Base-by-base conservation (phyloP, 2,888 invertebrate genomes). In the Diaphora mendica region DNA sequence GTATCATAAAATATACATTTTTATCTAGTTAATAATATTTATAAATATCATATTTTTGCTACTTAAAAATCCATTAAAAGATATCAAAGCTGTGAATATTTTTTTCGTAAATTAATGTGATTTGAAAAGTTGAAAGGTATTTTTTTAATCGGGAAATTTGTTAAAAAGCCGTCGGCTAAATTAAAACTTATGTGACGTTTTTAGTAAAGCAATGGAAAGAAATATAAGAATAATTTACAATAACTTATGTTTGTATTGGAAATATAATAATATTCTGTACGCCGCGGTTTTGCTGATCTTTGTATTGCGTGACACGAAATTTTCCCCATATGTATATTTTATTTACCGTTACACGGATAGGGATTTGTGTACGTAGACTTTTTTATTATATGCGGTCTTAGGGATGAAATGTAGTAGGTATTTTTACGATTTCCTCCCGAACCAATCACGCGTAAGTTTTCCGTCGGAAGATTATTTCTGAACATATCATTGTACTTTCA, bases 231-330 rank as follows among this genome's bases (percentile, higher is more conserved):
- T n/a, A 59, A 26, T 26, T 62, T 4, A 62, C n/a, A 55, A n/a
- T 26, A 26, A 26, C 4, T 59, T 26, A 59, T 59, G 13, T 59
- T 59, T 11, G 59, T 59, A 26, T 59, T 59, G 59, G n/a, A 26
- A 59, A 62, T 59, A 69, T 17, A 44, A 44, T 42, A 67, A 30
- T 59, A 70, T 64, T 35, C 35, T 35, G 35, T 30, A 30, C 39
- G 62, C 59, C 17, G 23, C 33, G 44, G 39, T 65, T 65, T 55
- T 30, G 30, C 73, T 55, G 65, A 55, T 59, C 59, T 66, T 39
- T 39, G 26, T 59, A 59, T 70, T 15, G 73, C 73, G 69, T 70
- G 73, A 59, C 73, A 23, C 20, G 20, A 51, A 51, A 55, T 23
- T 7, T 65, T 42, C 20, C 42, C 23, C 9, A 35, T 64, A 64